phyloP scores from a whole-genome alignment of 2,113 vertebrate species.

The Triplophysa dalaica region DNA sequence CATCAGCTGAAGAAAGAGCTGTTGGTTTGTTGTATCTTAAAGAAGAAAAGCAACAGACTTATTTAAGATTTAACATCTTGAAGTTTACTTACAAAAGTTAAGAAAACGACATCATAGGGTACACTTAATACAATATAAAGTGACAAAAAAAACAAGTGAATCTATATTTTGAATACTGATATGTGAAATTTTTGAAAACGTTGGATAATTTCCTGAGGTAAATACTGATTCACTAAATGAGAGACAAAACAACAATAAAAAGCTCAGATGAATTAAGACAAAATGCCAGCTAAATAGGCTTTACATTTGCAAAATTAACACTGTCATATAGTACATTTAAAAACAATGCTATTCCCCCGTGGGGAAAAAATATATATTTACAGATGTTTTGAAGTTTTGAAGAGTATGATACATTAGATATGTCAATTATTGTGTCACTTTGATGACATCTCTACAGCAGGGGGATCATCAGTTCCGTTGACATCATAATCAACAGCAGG shows the following conservation, averaged over 20 bases:
- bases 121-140: constrained; percentile 63
- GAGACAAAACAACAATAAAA: constrained; percentile 21
- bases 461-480: constrained; percentile 66
- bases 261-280: constrained; percentile 5
- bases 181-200: constrained; percentile 40
- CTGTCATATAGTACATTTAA: neutral
- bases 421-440: constrained; percentile 59
- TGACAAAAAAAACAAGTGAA: constrained; percentile 58
- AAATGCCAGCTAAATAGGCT: neutral
- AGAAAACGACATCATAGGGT: constrained; percentile 58
- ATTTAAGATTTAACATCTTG: constrained; percentile 37
- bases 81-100: constrained; percentile 74
- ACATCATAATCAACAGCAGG: constrained; percentile 82
- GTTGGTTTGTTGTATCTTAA: neutral
- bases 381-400: constrained; percentile 59
- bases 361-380: constrained; percentile 44
- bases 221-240: constrained; percentile 38
- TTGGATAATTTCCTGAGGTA: constrained; percentile 39
- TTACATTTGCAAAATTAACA: neutral
- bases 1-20: no score
- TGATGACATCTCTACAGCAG: constrained; percentile 72
- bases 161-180: constrained; percentile 69
- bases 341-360: constrained; percentile 11
- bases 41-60: neutral
- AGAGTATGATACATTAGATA: constrained; percentile 41